Evolutionary conservation across 1,140 invertebrate genomes (phyloP).

Genomic region (Penaeus indicus): DNA sequence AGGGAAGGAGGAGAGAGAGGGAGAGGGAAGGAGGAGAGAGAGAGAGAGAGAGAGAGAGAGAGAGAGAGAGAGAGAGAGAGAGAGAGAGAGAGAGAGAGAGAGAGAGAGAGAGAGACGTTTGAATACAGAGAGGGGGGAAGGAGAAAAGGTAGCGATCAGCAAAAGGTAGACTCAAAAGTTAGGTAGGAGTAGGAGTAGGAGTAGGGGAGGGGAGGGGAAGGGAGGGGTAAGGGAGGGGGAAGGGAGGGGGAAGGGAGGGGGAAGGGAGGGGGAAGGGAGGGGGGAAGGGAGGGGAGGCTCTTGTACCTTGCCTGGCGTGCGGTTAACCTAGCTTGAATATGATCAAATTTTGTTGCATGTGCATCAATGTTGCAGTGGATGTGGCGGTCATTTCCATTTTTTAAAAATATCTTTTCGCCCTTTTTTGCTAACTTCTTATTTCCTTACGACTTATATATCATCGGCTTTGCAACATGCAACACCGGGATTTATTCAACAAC

Average conservation of each 20-base stretch:
- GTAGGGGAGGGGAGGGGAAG: not conserved
- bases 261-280: not conserved
- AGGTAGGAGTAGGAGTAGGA: not conserved
- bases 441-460: too few relatives aligned
- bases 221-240: not conserved
- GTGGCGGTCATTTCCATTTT: too few relatives aligned
- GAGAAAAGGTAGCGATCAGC: not conserved
- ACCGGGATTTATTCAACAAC: too few relatives aligned
- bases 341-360: too few relatives aligned
- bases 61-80: not conserved
- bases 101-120: slow-evolving; percentile 1
- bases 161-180: not conserved
- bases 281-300: too few relatives aligned
- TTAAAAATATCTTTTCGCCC: too few relatives aligned
- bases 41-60: not conserved
- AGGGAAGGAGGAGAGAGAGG: not conserved
- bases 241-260: not conserved
- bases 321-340: too few relatives aligned
- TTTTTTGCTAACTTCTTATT: too few relatives aligned
- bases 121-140: not conserved
- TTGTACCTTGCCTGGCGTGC: too few relatives aligned
- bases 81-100: not conserved
- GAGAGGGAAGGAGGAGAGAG: not conserved
- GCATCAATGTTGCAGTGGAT: too few relatives aligned
- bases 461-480: too few relatives aligned